These are phyloP conservation scores for Aleadryas rufinucha DNA, from an alignment of 2,113 vertebrate genomes.

Conservation along the genomic window DNA sequence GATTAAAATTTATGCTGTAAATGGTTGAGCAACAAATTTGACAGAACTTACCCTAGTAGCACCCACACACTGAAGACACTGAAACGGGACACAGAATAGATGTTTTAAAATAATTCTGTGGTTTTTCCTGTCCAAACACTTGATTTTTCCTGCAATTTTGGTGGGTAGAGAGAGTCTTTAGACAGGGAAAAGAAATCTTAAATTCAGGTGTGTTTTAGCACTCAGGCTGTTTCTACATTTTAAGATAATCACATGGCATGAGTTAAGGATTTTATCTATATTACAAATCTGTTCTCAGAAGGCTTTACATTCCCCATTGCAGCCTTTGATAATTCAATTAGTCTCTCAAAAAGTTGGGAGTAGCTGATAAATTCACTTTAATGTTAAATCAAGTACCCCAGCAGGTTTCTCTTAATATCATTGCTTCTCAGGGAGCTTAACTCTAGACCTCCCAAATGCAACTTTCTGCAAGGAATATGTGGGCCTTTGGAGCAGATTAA, in stretches of 20 bases:
- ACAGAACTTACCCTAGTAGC: neutral
- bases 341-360: conserved; percentile 33
- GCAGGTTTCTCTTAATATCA: conserved; percentile 41
- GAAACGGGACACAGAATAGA: neutral
- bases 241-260: neutral
- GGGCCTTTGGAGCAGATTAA: conserved; percentile 24
- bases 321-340: conserved; percentile 57
- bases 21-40: neutral
- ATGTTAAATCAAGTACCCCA: conserved; percentile 32
- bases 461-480: neutral
- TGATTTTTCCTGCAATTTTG: neutral
- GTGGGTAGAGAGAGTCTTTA: neutral
- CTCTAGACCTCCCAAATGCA: conserved; percentile 14
- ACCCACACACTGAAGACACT: neutral
- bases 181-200: neutral
- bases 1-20: neutral
- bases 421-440: conserved; percentile 31
- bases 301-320: conserved; percentile 12
- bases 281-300: conserved; percentile 35
- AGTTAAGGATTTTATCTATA: conserved; percentile 44
- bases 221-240: neutral
- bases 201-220: neutral
- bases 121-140: neutral
- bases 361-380: conserved; percentile 58
- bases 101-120: neutral